Evolutionary conservation across 2,797 vertebrate genomes (phyloP), one percentile per base, ranked within the genome.

Genomic region (Selene dorsalis): DNA sequence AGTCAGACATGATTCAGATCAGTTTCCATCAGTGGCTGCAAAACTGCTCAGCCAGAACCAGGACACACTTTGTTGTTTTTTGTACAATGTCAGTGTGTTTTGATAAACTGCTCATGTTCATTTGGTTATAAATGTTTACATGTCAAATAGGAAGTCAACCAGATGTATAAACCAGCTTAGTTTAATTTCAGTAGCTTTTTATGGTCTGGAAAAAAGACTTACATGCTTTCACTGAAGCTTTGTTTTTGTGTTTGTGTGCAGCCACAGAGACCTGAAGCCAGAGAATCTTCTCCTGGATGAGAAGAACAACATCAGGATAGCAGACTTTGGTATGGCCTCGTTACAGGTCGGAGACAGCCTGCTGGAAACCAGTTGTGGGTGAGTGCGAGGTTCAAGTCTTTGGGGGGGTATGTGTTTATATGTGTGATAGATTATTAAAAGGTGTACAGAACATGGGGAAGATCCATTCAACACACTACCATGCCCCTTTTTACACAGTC

Each of bases 301-400:
- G 92, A 97, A 97, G 86, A 97, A 97, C 75, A 97, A 97, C 90
- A 97, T 97, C 78, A 94, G 97, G 63, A 96, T 97, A 61, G 97
- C 97, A 8, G 97, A 97, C 93, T 97, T 97, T 12, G 96, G 96
- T 75, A 97, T 97, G 97, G 97, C 96, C 6, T 97, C 97, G 39
- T 94, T 97, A 77, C 97, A 97, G 87, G 97, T 97, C 75, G 96
- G 97, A 67, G 96, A 97, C 92, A 97, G 96, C 88, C 95, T 97
- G 69, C 88, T 97, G 87, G 96, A 97, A 92, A 97, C 96, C 64
- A 97, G 96, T 67, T 95, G 95, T 77, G 95, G 95, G 95, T 95
- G 77, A 90, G 95, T 90, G 0, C 12, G 20, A 5, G 7, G 3
- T 41, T n/a, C n/a, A 4, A n/a, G n/a, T n/a, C n/a, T n/a, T n/a